These are phyloP conservation scores for Liolophura sinensis DNA, from an alignment of 1,140 invertebrate genomes.

Conservation along the genomic window DNA sequence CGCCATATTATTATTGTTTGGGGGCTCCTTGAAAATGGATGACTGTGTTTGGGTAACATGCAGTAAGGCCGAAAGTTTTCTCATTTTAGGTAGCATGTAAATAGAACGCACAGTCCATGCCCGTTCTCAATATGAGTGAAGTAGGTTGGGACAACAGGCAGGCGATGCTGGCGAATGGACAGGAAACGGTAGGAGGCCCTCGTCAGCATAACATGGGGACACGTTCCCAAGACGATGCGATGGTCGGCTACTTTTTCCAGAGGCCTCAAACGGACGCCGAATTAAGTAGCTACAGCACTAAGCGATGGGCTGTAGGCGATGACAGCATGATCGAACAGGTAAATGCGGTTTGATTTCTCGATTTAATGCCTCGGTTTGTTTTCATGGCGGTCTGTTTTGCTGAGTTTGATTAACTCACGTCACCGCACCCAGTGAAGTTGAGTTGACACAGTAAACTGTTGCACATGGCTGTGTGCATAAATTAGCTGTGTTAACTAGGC, in stretches of 20 bases:
- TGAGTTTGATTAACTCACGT: background rate
- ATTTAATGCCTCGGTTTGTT: slow-evolving; percentile 57
- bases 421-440: background rate
- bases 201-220: slow-evolving; percentile 21
- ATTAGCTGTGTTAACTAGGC: background rate
- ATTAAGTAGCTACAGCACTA: slow-evolving; percentile 66
- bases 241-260: slow-evolving; percentile 86
- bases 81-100: slow-evolving; percentile 28
- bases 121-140: slow-evolving; percentile 49
- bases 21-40: slow-evolving; percentile 10
- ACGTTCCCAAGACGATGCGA: slow-evolving; percentile 77
- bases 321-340: slow-evolving; percentile 74
- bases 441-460: background rate
- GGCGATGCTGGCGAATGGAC: slow-evolving; percentile 42
- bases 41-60: slow-evolving; percentile 6
- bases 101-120: slow-evolving; percentile 45
- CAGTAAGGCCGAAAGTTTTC: slow-evolving; percentile 8
- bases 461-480: background rate
- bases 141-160: slow-evolving; percentile 49
- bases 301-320: slow-evolving; percentile 80
- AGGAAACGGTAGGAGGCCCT: slow-evolving; percentile 39
- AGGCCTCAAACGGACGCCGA: slow-evolving; percentile 75
- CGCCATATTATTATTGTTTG: slow-evolving; percentile 33
- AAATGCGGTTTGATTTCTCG: slow-evolving; percentile 24
- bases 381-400: background rate